Base-by-base conservation (phyloP, 2,888 invertebrate genomes). In the Metopia argyrocephala region DNA sequence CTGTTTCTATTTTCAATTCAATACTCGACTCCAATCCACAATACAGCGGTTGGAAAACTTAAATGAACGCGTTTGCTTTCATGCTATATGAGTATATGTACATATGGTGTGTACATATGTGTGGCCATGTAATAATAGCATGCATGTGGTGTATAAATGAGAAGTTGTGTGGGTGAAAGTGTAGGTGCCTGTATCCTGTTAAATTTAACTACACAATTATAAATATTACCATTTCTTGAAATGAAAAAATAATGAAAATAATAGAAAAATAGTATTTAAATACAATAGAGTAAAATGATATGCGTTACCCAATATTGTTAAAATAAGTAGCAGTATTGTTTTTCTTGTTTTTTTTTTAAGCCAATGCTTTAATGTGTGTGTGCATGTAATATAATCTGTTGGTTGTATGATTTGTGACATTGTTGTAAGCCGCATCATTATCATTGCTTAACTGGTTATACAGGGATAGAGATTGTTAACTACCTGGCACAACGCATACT, bases 391-490 rank as follows among this genome's bases (percentile, higher is more conserved):
- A 52, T 66, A 74, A 81, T 74, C 50, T 61, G 64, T 66, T 15
- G 76, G 76, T 62, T 78, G 65, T 50, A 74, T 38, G 56, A 74
- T 74, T 66, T 62, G 56, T 73, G 69, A 74, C 78, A 81, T 65
- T 74, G 64, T 69, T 76, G 59, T 74, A 78, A 78, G 68, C 74
- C 70, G 69, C 65, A 78, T 59, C 21, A 61, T 78, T 74, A 69
- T 61, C 61, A 56, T 61, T 50, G 18, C 57, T 61, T 56, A 61
- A 59, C 38, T 52, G 50, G 66, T 73, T 56, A 62, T 45, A 69
- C 62, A 50, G 12, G 38, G 27, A 48, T 76, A n/a, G 21, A 27
- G 21, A 73, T 15, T 46, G 54, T 50, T 23, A 48, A 45, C 57
- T 28, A 38, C 45, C 38, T 56, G 45, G 31, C 20, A 27, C 45